A percentile compares a stretch with the other conserved stretches of the same genome.
Evolutionary conservation across 2,113 vertebrate species (phyloP).

Genomic region (Sterrhoptilus dennistouni): DNA sequence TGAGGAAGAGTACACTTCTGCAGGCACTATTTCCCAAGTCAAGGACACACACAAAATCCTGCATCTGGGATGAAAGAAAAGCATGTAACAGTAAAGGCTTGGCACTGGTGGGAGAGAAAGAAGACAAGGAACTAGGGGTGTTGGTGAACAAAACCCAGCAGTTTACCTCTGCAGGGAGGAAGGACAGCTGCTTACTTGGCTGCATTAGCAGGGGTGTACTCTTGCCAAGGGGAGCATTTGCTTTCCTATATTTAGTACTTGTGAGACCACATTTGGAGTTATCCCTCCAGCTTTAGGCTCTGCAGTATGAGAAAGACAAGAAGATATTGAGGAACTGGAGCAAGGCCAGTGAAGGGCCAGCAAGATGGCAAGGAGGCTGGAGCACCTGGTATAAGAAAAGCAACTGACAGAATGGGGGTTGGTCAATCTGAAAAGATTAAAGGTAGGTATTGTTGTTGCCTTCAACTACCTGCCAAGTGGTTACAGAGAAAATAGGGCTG

Average conservation of each 20-base stretch:
- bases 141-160: background rate
- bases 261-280: background rate
- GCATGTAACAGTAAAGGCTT: background rate
- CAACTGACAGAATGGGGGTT: rapidly evolving
- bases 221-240: background rate
- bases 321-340: background rate
- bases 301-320: background rate
- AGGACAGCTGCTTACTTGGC: background rate
- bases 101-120: background rate
- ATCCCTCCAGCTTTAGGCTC: background rate
- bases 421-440: background rate
- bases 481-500: background rate
- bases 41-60: background rate
- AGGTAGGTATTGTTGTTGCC: background rate
- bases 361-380: background rate
- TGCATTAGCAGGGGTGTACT: background rate
- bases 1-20: background rate
- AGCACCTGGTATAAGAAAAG: background rate
- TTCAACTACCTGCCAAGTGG: background rate
- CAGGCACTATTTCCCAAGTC: background rate
- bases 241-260: background rate
- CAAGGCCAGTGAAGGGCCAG: background rate
- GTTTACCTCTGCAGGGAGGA: background rate
- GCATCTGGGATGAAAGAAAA: background rate
- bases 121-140: background rate